phyloP scores from a whole-genome alignment of 2,888 invertebrate species.

The Sycophila texana region DNA sequence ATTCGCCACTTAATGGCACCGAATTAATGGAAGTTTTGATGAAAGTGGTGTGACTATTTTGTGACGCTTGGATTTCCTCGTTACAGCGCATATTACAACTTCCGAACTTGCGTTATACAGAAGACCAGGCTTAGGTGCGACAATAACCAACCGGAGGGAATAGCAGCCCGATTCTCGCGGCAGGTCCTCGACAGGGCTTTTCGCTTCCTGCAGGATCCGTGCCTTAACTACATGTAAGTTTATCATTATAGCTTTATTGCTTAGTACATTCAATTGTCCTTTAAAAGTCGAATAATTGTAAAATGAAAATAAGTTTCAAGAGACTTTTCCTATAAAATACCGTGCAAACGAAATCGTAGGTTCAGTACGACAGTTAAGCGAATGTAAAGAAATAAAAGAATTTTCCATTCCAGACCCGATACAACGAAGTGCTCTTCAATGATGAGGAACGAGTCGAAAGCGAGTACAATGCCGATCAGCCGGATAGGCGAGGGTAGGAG shows the following conservation, averaged over 20 bases:
- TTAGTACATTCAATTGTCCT: too few relatives aligned
- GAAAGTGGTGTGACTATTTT: too few relatives aligned
- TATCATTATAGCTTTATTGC: neutral
- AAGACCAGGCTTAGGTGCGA: conserved; percentile 78
- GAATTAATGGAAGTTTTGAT: too few relatives aligned
- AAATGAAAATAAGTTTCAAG: too few relatives aligned
- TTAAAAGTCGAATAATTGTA: too few relatives aligned
- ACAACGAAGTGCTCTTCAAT: conserved; percentile 75
- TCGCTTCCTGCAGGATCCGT: conserved; percentile 79
- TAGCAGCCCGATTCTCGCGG: conserved; percentile 77
- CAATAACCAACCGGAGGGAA: conserved; percentile 74
- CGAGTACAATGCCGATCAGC: conserved; percentile 5
- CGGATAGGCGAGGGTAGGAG: conserved; percentile 52
- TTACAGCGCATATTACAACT: conserved; percentile 79
- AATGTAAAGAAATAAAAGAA: too few relatives aligned
- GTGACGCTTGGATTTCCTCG: too few relatives aligned
- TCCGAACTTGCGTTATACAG: conserved; percentile 78
- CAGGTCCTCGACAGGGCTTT: conserved; percentile 80
- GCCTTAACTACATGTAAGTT: conserved; percentile 79
- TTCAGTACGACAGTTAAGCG: too few relatives aligned
- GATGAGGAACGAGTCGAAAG: conserved; percentile 46
- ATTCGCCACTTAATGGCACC: neutral
- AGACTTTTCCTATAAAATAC: too few relatives aligned
- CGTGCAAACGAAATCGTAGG: too few relatives aligned
- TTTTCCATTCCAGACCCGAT: conserved; percentile 75